phyloP scores from a whole-genome alignment of 2,888 invertebrate species.

The Pachymerium ferrugineum region DNA sequence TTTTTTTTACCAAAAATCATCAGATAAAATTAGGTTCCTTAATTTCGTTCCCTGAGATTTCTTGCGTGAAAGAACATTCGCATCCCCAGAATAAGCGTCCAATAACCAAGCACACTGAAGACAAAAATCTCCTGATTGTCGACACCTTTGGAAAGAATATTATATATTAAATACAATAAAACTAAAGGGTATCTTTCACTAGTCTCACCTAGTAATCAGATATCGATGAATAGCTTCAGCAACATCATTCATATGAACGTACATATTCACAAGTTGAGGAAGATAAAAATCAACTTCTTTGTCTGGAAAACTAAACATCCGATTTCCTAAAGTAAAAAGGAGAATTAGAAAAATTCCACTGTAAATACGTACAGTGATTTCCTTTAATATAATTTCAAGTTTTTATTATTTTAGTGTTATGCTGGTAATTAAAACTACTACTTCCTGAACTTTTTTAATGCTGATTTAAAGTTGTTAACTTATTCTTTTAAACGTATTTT shows the following conservation, averaged over 20 bases:
- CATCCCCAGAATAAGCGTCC: conserved; percentile 83
- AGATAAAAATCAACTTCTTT: conserved; percentile 94
- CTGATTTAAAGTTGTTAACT: too few species aligned
- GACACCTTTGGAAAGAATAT: too few species aligned
- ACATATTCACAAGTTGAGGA: conserved; percentile 96
- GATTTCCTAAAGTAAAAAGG: conserved; percentile 62
- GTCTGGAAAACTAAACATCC: conserved; percentile 89
- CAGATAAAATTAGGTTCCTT: conserved; percentile 66
- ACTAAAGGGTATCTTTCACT: conserved; percentile 38
- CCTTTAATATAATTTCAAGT: too few species aligned
- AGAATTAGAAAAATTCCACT: conserved; percentile 30
- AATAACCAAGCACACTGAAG: conserved; percentile 93
- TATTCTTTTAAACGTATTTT: too few species aligned
- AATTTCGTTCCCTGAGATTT: conserved; percentile 70
- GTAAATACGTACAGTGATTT: too few species aligned
- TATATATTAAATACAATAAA: background rate
- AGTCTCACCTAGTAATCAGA: conserved; percentile 73
- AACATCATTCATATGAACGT: conserved; percentile 94
- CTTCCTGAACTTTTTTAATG: too few species aligned
- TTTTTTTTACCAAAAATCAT: conserved; percentile 53
- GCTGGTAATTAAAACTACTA: too few species aligned
- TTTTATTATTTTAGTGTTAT: too few species aligned
- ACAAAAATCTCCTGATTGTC: conserved; percentile 91
- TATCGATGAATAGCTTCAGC: conserved; percentile 88
- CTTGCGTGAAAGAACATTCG: conserved; percentile 58